Percentiles rank a stretch among this genome's conserved stretches.
These are phyloP conservation scores for Corydoras sp. DNA, from an alignment of 2,113 vertebrate genomes.

Conservation along the genomic window DNA sequence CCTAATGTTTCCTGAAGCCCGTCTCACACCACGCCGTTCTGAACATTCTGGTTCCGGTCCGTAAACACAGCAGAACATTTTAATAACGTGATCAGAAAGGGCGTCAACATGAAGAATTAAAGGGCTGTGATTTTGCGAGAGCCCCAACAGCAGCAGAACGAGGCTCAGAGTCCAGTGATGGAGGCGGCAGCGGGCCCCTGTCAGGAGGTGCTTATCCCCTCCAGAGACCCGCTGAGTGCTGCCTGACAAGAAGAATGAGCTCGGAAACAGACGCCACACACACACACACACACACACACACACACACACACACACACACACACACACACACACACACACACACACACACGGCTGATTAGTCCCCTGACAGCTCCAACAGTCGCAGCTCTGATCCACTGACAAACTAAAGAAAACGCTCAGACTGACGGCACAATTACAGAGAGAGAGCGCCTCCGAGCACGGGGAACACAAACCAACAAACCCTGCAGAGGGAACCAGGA, in stretches of 20 bases:
- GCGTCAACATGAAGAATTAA: too few relatives aligned
- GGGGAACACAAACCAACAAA: not conserved
- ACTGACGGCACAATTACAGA: too few relatives aligned
- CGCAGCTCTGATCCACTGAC: not conserved
- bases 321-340: conserved; percentile 15
- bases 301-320: conserved; percentile 15
- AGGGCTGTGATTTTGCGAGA: too few relatives aligned
- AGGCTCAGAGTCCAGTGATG: not conserved
- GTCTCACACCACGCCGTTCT: too few relatives aligned
- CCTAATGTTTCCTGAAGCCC: too few relatives aligned
- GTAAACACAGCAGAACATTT: too few relatives aligned
- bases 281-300: conserved; percentile 16
- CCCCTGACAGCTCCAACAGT: conserved; percentile 21
- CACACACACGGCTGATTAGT: conserved; percentile 29
- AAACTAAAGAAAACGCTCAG: not conserved
- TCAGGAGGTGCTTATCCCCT: conserved; percentile 4
- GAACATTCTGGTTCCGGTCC: too few relatives aligned
- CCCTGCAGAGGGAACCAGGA: not conserved
- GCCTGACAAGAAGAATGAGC: conserved; percentile 5
- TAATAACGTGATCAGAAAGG: too few relatives aligned
- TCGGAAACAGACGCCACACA: conserved; percentile 12
- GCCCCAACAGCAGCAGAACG: not conserved
- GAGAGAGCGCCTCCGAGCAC: too few relatives aligned
- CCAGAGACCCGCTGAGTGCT: not conserved
- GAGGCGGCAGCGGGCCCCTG: not conserved